These are phyloP conservation scores for Oscheius onirici DNA, from an alignment of 2,888 invertebrate species.

Conservation along the genomic window DNA sequence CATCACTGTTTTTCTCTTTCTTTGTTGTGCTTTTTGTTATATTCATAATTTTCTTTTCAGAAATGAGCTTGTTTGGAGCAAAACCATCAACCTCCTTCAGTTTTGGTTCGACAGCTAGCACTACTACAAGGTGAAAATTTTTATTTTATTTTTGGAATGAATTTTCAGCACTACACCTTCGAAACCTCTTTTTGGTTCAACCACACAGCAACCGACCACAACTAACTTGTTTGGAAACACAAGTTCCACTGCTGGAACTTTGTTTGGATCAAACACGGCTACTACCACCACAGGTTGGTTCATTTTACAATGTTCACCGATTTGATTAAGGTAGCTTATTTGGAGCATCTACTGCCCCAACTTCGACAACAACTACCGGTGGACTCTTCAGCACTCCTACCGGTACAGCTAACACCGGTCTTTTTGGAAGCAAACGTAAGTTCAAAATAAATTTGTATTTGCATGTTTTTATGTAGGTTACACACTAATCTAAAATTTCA, in stretches of 20 bases:
- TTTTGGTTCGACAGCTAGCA: slow-evolving; percentile 6
- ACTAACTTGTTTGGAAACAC: slow-evolving; percentile 22
- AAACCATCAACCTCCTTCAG: slow-evolving; percentile 28
- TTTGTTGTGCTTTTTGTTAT: not conserved
- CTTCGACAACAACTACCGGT: not conserved
- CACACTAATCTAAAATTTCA: not conserved
- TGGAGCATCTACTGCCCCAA: not conserved
- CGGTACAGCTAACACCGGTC: not conserved
- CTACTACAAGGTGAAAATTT: not conserved
- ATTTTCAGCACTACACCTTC: slow-evolving; percentile 5
- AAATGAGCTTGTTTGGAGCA: slow-evolving; percentile 26
- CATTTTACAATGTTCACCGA: too few species aligned
- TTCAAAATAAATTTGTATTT: not conserved
- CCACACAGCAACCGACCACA: slow-evolving; percentile 9
- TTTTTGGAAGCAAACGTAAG: slow-evolving; percentile 20
- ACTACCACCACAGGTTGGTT: slow-evolving; percentile 7
- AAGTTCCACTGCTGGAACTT: slow-evolving; percentile 1
- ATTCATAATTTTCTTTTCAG: not conserved
- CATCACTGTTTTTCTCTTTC: too few species aligned
- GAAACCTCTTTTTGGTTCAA: slow-evolving; percentile 14
- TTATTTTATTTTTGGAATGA: too few species aligned
- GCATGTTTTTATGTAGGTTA: too few species aligned
- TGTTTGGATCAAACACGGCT: not conserved
- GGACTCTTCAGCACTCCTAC: slow-evolving; percentile 25
- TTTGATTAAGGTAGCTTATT: slow-evolving; percentile 8